phyloP scores from a whole-genome alignment of 1,140 invertebrate genomes.

The Sitobion miscanthi region DNA sequence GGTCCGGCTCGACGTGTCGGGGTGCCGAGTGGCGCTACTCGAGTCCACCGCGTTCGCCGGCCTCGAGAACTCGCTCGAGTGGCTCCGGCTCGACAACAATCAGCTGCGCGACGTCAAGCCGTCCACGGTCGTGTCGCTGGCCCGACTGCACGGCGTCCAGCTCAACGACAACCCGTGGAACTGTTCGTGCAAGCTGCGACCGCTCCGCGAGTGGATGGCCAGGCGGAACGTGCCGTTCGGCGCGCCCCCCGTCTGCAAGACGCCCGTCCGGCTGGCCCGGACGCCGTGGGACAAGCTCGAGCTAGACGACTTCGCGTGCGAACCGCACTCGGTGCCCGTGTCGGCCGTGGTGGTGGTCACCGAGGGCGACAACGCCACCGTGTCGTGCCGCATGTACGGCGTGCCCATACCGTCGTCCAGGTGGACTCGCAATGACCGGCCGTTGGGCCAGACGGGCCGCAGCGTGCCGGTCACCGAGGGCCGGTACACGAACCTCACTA shows the following conservation, averaged over 20 bases:
- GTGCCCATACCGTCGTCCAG: constrained; percentile 72
- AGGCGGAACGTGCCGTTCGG: constrained; percentile 76
- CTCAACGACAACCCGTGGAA: constrained; percentile 81
- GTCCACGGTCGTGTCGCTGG: constrained; percentile 70
- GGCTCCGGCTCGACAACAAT: constrained; percentile 80
- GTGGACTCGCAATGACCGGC: constrained; percentile 66
- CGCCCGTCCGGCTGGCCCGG: constrained; percentile 69
- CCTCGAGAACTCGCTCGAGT: constrained; percentile 72
- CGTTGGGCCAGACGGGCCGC: constrained; percentile 65
- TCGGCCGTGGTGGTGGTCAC: constrained; percentile 66
- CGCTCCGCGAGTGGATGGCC: constrained; percentile 78
- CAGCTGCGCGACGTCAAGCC: constrained; percentile 71
- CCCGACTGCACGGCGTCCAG: constrained; percentile 76
- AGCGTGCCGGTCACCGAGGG: constrained; percentile 62
- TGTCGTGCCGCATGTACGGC: constrained; percentile 75
- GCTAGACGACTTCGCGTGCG: constrained; percentile 81
- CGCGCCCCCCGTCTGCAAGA: constrained; percentile 72
- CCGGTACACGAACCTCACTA: constrained; percentile 72
- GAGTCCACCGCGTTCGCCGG: constrained; percentile 75
- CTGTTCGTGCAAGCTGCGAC: constrained; percentile 78
- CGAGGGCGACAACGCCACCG: constrained; percentile 76
- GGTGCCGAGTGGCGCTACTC: constrained; percentile 72
- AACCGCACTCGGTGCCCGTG: constrained; percentile 70
- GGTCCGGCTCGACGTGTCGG: constrained; percentile 75
- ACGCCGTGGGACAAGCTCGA: constrained; percentile 77